Evolutionary conservation across 2,113 vertebrate genomes (phyloP).

Genomic region (Chunga burmeisteri): DNA sequence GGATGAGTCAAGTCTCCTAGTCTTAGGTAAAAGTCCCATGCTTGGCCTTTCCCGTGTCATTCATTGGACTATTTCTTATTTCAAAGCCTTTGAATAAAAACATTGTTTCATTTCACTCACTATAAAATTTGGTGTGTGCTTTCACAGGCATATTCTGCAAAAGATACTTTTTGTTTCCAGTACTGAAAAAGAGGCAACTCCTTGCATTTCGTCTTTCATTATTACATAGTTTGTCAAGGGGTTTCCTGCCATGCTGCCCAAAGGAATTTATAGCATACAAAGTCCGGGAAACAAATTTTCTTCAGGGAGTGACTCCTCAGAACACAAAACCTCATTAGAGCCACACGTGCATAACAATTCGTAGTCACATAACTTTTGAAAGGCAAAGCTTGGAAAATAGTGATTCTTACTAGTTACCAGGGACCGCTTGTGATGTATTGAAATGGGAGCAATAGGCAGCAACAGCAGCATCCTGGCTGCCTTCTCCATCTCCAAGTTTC

Average conservation of each 20-base stretch:
- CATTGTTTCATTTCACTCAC: not conserved
- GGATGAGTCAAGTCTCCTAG: not conserved
- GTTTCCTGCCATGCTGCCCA: not conserved
- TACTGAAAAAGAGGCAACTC: not conserved
- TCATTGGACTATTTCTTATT: not conserved
- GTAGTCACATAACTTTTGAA: not conserved
- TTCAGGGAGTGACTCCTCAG: not conserved
- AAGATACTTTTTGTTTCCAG: not conserved
- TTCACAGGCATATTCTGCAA: not conserved
- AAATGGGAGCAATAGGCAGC: not conserved
- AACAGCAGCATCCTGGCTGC: not conserved
- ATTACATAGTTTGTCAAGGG: not conserved
- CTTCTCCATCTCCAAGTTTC: not conserved
- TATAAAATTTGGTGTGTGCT: not conserved
- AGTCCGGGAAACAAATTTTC: not conserved
- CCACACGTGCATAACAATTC: rapidly evolving
- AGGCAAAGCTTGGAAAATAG: not conserved
- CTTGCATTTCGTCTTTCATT: not conserved
- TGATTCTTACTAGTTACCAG: not conserved
- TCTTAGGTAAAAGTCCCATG: not conserved
- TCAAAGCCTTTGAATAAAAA: not conserved
- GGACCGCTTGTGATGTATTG: not conserved
- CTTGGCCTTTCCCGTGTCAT: not conserved
- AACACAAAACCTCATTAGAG: not conserved
- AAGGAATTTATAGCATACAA: not conserved